These are phyloP conservation scores for Linhomoeus sp. DNA, from an alignment of 2,888 invertebrate species.

Conservation along the genomic window DNA sequence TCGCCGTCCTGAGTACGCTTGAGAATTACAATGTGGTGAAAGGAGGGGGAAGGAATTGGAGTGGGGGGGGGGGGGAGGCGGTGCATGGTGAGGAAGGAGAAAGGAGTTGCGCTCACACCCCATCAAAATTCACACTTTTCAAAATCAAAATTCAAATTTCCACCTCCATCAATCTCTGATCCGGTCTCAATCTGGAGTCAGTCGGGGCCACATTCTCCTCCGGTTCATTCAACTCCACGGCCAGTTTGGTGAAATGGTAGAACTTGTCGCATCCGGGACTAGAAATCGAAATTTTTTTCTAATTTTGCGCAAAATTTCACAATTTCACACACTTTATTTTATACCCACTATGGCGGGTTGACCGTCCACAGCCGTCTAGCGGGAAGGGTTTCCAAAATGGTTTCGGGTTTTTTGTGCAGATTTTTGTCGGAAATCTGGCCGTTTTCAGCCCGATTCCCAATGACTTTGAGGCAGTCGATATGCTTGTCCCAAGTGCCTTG, in stretches of 20 bases:
- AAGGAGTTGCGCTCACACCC: too few relatives aligned
- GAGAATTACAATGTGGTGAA: too few relatives aligned
- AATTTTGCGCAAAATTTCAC: constrained; percentile 33
- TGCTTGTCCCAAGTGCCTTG: constrained; percentile 83
- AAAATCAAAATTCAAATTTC: too few relatives aligned
- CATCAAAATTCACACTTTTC: too few relatives aligned
- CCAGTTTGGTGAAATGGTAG: constrained; percentile 84
- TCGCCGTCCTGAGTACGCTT: constrained; percentile 35
- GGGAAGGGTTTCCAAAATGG: too few relatives aligned
- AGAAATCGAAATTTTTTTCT: constrained; percentile 8
- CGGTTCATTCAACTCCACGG: constrained; percentile 83
- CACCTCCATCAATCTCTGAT: constrained; percentile 87
- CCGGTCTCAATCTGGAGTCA: constrained; percentile 71
- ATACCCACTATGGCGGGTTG: constrained; percentile 38
- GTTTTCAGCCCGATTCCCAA: too few relatives aligned
- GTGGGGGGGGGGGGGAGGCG: too few relatives aligned
- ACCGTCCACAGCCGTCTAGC: constrained; percentile 69
- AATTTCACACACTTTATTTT: not conserved
- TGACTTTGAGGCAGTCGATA: constrained; percentile 80
- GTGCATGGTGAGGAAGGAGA: too few relatives aligned
- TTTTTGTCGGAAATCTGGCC: too few relatives aligned
- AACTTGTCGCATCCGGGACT: constrained; percentile 48
- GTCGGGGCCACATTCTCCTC: constrained; percentile 83
- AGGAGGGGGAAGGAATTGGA: too few relatives aligned
- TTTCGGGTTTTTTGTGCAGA: too few relatives aligned